These are phyloP conservation scores for Hippotragus niger DNA, from an alignment of 2,113 vertebrate genomes.

Conservation along the genomic window DNA sequence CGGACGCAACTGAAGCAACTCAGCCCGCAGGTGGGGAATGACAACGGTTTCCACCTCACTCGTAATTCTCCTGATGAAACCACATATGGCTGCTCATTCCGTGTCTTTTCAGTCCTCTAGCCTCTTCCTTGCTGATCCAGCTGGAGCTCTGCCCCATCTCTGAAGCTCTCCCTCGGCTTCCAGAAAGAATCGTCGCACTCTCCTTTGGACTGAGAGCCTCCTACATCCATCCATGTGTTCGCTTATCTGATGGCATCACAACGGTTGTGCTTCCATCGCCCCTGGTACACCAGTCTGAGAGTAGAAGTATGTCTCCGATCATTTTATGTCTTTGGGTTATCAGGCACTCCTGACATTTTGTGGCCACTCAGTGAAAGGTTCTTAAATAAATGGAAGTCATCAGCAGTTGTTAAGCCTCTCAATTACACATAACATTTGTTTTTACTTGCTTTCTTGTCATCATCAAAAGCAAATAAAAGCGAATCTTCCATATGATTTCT, in stretches of 20 bases:
- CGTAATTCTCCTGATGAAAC: neutral
- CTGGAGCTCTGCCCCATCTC: neutral
- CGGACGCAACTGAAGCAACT: neutral
- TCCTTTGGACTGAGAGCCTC: neutral
- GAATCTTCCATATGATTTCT: neutral
- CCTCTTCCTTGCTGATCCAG: neutral
- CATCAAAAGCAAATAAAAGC: neutral
- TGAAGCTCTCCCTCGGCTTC: neutral
- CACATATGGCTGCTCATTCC: neutral
- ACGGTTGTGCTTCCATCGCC: fast-evolving
- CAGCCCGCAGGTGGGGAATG: fast-evolving
- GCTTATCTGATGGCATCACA: too few species aligned
- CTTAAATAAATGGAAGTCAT: neutral
- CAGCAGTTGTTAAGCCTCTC: neutral
- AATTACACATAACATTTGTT: neutral
- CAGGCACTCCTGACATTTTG: neutral
- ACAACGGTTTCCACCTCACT: neutral
- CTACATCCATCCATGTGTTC: neutral
- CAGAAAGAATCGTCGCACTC: fast-evolving
- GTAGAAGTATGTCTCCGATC: neutral
- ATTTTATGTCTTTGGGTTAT: neutral
- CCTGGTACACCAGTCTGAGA: fast-evolving
- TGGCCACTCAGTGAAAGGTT: neutral
- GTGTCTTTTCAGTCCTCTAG: neutral
- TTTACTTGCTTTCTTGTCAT: neutral